Evolutionary conservation across 2,888 invertebrate species (phyloP), one percentile per base, ranked within the genome.

Genomic region (Oligia latruncula): DNA sequence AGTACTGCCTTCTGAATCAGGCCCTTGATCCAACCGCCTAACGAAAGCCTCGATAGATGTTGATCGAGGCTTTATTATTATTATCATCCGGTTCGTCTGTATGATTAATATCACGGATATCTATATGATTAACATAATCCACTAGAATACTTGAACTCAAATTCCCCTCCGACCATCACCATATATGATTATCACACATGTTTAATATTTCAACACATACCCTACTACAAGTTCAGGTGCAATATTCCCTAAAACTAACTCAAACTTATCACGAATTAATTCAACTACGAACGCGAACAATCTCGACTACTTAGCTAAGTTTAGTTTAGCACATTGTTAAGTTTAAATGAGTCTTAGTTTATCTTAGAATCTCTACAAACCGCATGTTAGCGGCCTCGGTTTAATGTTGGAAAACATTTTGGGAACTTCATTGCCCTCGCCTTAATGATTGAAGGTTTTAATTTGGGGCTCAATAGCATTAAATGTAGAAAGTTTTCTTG

Each of bases 201-300:
- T 62, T 82, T 66, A 78, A 87, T 70, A 75, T 72, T 84, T 83
- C 55, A 78, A 49, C 29, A 66, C 65, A 79, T n/a, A 20, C 17
- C 43, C 58, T 23, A 60, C 74, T 67, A 52, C 40, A 79, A 83
- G 43, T 78, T 68, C 68, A 78, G 76, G 70, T 84, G 82, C 83
- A 84, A 83, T 88, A 82, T 81, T 64, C 76, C 67, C 77, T 23
- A 70, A 77, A 85, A 82, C 77, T 80, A 78, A 70, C 49, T 81
- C 46, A 49, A 88, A 88, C 75, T 90, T 88, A 87, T 89, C 81
- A 77, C 78, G 83, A 90, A 90, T 92, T 90, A 92, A 91, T 92
- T 92, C 84, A 86, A 89, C 89, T 84, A 85, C 83, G 85, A 71
- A 89, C 89, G 86, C 80, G 88, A 90, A 91, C 92, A 91, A 91